These are phyloP conservation scores for Neotoxoptera formosana DNA, from an alignment of 1,140 invertebrate species.

Conservation along the genomic window DNA sequence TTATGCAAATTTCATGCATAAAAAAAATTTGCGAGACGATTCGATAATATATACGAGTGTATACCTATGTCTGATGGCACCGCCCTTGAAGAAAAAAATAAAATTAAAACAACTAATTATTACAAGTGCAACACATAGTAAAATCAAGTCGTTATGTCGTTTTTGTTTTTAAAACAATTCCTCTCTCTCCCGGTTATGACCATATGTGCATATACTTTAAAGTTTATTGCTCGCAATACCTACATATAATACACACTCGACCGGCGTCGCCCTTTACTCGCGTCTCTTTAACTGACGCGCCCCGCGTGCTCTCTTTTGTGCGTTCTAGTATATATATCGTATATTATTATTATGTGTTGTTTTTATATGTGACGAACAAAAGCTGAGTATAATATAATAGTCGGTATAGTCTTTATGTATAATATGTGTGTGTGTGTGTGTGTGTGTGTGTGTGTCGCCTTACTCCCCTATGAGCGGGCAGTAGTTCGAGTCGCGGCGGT, in stretches of 20 bases:
- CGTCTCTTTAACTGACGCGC: background rate
- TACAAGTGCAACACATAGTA: conserved; percentile 10
- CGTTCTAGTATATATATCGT: background rate
- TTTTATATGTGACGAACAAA: background rate
- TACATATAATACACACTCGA: background rate
- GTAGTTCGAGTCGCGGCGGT: background rate
- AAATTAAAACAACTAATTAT: background rate
- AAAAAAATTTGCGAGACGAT: background rate
- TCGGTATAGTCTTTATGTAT: background rate
- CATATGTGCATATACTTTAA: background rate
- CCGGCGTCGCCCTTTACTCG: background rate
- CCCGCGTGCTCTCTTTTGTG: background rate
- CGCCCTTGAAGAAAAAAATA: background rate
- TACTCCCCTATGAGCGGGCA: background rate
- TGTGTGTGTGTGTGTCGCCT: background rate
- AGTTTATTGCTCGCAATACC: background rate
- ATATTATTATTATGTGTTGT: background rate
- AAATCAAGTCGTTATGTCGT: background rate
- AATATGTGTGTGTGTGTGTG: no score
- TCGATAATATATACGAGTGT: background rate
- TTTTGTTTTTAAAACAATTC: background rate
- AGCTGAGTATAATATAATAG: background rate
- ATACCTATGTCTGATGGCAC: background rate
- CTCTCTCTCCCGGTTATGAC: background rate
- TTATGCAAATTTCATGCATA: background rate